Conservation (phyloP, 2,888 invertebrate species). For the Dendrolimus houi region DNA sequence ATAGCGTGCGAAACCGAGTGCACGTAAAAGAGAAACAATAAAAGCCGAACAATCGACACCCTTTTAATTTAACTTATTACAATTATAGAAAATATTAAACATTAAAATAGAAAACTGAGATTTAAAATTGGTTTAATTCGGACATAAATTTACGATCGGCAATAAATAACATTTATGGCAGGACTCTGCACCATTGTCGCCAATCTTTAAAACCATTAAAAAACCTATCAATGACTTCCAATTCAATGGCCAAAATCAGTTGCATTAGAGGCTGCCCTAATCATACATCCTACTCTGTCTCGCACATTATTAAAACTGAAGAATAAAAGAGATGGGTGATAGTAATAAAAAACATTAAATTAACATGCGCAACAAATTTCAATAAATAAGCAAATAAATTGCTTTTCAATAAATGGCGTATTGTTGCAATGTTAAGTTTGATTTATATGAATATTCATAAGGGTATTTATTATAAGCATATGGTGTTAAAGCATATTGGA, state of each 20-base stretch:
- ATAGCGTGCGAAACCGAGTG: too few relatives aligned
- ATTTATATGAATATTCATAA: constrained; percentile 76
- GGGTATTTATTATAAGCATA: constrained; percentile 26
- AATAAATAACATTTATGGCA: constrained; percentile 62
- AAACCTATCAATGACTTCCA: constrained; percentile 65
- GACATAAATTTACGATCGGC: constrained; percentile 64
- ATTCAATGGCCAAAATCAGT: constrained; percentile 55
- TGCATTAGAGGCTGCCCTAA: constrained; percentile 34
- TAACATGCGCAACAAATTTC: constrained; percentile 68
- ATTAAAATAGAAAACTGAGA: constrained; percentile 40
- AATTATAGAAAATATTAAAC: background rate
- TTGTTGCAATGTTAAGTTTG: constrained; percentile 61
- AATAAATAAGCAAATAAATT: constrained; percentile 74
- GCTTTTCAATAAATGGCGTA: constrained; percentile 60
- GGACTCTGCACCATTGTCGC: constrained; percentile 61
- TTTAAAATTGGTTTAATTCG: constrained; percentile 66
- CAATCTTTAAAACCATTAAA: constrained; percentile 72
- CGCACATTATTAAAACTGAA: constrained; percentile 18
- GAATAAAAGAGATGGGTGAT: constrained; percentile 29
- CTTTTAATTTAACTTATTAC: too few relatives aligned
- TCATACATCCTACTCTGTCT: constrained; percentile 39
- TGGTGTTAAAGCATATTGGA: background rate
- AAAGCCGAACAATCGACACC: too few relatives aligned
- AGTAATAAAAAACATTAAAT: constrained; percentile 37
- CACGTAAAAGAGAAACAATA: too few relatives aligned